phyloP scores from a whole-genome alignment of 2,113 vertebrate species.

The Baryphthengus martii region DNA sequence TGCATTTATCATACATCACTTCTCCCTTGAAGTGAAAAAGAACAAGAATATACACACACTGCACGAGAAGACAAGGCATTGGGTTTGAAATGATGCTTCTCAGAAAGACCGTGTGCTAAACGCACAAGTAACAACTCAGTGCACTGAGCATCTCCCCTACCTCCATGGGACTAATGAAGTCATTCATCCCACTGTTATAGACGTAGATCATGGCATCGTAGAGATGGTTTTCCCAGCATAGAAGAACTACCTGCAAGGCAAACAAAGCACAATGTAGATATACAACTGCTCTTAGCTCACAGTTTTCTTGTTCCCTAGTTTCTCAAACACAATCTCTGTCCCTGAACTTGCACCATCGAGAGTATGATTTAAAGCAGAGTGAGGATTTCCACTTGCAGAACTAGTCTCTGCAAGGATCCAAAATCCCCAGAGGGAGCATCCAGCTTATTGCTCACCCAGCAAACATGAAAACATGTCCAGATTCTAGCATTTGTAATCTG shows the following conservation, averaged over 20 bases:
- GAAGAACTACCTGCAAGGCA: slow-evolving; percentile 84
- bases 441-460: fast-evolving
- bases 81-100: neutral
- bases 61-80: neutral
- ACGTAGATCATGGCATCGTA: slow-evolving; percentile 98
- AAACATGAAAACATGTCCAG: neutral
- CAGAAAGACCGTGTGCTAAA: neutral
- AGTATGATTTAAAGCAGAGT: neutral
- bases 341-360: neutral
- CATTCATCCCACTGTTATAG: slow-evolving; percentile 96
- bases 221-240: slow-evolving; percentile 93
- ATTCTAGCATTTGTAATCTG: neutral
- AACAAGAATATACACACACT: neutral
- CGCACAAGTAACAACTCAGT: neutral
- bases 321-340: neutral
- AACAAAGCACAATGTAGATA: neutral
- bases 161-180: slow-evolving; percentile 97
- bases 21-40: neutral
- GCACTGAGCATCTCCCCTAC: slow-evolving; percentile 65
- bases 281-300: neutral
- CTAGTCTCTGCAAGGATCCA: neutral
- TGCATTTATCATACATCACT: neutral
- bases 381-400: neutral
- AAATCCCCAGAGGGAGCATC: neutral
- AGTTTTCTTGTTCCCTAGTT: neutral